Conservation (phyloP, 2,888 invertebrate species). For the Hirtodrosophila histrioides region DNA sequence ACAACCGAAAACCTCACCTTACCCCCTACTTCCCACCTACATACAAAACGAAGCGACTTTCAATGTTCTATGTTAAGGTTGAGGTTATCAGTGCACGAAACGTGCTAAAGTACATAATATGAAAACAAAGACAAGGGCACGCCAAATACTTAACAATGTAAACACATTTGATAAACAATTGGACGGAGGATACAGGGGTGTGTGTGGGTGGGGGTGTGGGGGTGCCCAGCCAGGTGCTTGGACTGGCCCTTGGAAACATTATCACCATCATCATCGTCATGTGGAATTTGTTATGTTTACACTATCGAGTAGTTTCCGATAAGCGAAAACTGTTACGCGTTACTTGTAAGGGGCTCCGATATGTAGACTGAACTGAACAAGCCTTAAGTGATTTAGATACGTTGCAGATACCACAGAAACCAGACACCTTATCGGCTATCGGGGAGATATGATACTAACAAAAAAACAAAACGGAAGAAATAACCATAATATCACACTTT, state of each 20-base stretch:
- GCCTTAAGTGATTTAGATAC: slow-evolving; percentile 62
- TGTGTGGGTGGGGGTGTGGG: neutral
- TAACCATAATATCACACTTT: neutral
- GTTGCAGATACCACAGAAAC: slow-evolving; percentile 1
- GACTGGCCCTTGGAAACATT: slow-evolving; percentile 22
- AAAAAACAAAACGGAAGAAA: too few relatives aligned
- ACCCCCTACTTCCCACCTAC: too few relatives aligned
- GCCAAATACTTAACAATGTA: slow-evolving; percentile 40
- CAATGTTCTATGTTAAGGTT: slow-evolving; percentile 69
- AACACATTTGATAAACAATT: slow-evolving; percentile 49
- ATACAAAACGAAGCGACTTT: slow-evolving; percentile 29
- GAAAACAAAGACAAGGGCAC: slow-evolving; percentile 53
- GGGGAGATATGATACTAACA: neutral
- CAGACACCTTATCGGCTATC: slow-evolving; percentile 10
- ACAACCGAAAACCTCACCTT: neutral
- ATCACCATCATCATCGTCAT: slow-evolving; percentile 20
- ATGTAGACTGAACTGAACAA: slow-evolving; percentile 4
- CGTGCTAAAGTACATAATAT: slow-evolving; percentile 59
- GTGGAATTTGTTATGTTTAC: slow-evolving; percentile 32
- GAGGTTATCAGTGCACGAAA: slow-evolving; percentile 67
- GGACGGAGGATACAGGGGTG: neutral
- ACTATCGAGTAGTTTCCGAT: slow-evolving; percentile 33
- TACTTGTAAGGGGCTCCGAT: too few relatives aligned
- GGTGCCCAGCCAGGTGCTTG: slow-evolving; percentile 1
- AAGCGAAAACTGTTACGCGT: slow-evolving; percentile 22